Evolutionary conservation across 2,888 invertebrate species (phyloP).

Genomic region (Harpagoxenus sublaevis): DNA sequence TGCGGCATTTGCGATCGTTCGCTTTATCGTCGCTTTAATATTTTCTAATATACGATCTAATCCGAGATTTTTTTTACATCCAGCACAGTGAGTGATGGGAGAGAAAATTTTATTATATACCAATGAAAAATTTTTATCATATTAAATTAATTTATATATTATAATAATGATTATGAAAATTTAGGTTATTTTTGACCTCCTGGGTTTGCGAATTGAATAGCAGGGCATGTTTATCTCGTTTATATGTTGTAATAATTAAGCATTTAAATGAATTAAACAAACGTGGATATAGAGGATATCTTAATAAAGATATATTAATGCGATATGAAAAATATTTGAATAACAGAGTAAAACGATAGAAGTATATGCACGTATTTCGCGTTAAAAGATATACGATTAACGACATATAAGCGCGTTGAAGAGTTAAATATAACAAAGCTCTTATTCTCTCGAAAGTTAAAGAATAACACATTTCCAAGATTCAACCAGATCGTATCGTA

Average conservation of each 20-base stretch:
- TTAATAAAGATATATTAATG: not conserved
- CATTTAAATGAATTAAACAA: not conserved
- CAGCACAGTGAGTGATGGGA: not conserved
- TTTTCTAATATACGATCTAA: not conserved
- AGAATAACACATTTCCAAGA: not conserved
- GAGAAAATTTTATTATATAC: not conserved
- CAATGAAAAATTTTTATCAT: not conserved
- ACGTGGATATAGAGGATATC: not conserved
- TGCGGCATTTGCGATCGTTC: slow-evolving; percentile 62
- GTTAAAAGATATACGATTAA: not conserved
- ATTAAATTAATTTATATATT: slow-evolving; percentile 4
- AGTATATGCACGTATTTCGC: not conserved
- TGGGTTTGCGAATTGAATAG: not conserved
- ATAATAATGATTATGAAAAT: not conserved
- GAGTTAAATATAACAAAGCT: not conserved
- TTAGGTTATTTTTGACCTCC: not conserved
- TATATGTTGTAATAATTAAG: not conserved
- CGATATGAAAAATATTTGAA: not conserved
- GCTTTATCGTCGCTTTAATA: slow-evolving; percentile 28
- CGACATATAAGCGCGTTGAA: not conserved
- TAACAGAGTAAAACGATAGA: not conserved
- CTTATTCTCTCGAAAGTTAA: not conserved
- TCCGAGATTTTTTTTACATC: not conserved
- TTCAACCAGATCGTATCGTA: not conserved
- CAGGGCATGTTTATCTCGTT: not conserved